These are phyloP conservation scores for Mormyrops boulengeri DNA, from an alignment of 2,797 vertebrate genomes.

Conservation along the genomic window DNA sequence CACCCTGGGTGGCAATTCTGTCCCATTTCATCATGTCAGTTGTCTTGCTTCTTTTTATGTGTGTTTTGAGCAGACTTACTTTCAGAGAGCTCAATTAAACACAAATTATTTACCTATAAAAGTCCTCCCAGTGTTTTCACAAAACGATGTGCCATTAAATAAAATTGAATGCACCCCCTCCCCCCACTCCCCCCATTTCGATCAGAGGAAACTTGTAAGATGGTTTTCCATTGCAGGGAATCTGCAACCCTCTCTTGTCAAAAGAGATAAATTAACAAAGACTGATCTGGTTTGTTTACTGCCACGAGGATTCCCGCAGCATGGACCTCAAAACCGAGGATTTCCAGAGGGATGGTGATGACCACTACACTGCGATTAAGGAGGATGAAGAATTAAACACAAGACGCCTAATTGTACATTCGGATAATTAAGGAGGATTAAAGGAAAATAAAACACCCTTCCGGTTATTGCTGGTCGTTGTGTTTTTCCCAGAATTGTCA, in stretches of 20 bases:
- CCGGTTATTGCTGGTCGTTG: not conserved
- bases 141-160: slow-evolving; percentile 55
- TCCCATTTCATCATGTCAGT: slow-evolving; percentile 52
- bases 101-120: slow-evolving; percentile 67
- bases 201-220: slow-evolving; percentile 48
- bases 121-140: slow-evolving; percentile 55
- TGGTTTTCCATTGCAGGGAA: slow-evolving; percentile 40
- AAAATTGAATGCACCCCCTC: slow-evolving; percentile 41
- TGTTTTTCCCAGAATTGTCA: not conserved
- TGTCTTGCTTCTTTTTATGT: slow-evolving; percentile 35
- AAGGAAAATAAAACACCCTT: not conserved
- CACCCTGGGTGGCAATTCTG: slow-evolving; percentile 41
- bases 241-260: slow-evolving; percentile 25
- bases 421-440: not conserved
- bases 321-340: not conserved
- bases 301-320: not conserved
- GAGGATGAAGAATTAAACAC: slow-evolving; percentile 11
- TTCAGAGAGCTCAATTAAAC: slow-evolving; percentile 46
- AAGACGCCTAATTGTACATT: not conserved
- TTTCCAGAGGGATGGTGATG: not conserved
- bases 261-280: slow-evolving; percentile 20
- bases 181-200: slow-evolving; percentile 39
- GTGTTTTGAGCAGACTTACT: slow-evolving; percentile 51
- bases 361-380: slow-evolving; percentile 16
- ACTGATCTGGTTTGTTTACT: not conserved